phyloP scores from a whole-genome alignment of 2,797 vertebrate genomes.

The Babyrousa celebensis region DNA sequence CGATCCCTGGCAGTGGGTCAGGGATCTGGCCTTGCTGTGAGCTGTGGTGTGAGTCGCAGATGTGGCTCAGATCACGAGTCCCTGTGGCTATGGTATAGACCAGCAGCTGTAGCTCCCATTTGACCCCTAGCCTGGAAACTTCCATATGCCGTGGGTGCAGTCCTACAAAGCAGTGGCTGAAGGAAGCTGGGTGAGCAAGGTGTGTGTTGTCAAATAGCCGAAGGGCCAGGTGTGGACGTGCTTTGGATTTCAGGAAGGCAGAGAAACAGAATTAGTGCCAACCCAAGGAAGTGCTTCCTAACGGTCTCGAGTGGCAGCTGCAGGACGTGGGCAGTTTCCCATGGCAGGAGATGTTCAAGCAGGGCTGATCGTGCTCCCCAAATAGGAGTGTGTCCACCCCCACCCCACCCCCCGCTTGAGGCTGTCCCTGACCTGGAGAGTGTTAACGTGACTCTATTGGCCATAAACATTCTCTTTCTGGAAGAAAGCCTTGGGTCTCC shows the following conservation, averaged over 20 bases:
- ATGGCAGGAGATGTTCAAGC: background rate
- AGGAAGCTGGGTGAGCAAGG: background rate
- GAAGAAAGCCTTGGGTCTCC: background rate
- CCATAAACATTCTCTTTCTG: background rate
- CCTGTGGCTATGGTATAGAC: no score
- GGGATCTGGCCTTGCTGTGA: no score
- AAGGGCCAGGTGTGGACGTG: fast-evolving
- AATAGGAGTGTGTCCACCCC: fast-evolving
- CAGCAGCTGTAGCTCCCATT: no score
- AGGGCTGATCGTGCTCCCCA: background rate
- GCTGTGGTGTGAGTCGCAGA: no score
- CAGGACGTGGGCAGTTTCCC: background rate
- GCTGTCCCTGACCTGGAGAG: background rate
- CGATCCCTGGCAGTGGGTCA: no score
- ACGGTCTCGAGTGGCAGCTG: background rate
- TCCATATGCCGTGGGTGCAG: no score
- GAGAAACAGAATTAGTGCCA: background rate
- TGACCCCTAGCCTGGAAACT: no score
- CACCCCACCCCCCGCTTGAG: background rate
- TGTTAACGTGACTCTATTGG: background rate
- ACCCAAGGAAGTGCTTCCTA: background rate
- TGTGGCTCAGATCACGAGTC: no score
- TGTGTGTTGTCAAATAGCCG: background rate
- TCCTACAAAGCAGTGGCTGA: background rate
- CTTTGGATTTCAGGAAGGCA: background rate